Evolutionary conservation across 2,113 vertebrate species (phyloP).

Genomic region (Terrapene triunguis): DNA sequence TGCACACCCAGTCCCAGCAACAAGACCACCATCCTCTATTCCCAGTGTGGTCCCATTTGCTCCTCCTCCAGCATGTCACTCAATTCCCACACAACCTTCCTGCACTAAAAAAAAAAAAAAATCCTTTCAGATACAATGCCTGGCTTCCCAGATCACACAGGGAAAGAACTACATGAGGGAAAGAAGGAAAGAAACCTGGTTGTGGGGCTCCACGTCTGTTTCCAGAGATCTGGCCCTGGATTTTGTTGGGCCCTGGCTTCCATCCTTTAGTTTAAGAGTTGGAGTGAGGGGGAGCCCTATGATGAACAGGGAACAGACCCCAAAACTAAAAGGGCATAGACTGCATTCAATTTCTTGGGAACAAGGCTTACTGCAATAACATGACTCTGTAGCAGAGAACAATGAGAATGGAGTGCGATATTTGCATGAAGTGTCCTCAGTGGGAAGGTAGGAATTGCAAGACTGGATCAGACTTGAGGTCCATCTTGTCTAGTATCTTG

Average conservation of each 20-base stretch:
- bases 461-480: neutral
- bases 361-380: neutral
- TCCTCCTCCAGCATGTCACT: accelerated
- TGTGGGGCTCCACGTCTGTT: neutral
- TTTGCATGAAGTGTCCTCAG: neutral
- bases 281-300: too few species aligned
- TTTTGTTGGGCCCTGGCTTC: neutral
- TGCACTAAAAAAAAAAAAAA: accelerated
- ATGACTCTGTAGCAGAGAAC: neutral
- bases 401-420: neutral
- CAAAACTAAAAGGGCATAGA: neutral
- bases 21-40: neutral
- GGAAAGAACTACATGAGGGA: neutral
- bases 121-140: neutral
- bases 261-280: neutral
- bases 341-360: neutral
- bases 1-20: neutral
- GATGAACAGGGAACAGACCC: too few species aligned
- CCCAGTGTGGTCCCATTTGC: neutral
- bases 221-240: neutral
- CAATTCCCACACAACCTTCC: accelerated
- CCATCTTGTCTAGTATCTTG: neutral
- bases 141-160: neutral
- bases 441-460: neutral
- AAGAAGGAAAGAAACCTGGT: neutral